Evolutionary conservation across 2,797 vertebrate species (phyloP).

Genomic region (Acanthurus lineatus): DNA sequence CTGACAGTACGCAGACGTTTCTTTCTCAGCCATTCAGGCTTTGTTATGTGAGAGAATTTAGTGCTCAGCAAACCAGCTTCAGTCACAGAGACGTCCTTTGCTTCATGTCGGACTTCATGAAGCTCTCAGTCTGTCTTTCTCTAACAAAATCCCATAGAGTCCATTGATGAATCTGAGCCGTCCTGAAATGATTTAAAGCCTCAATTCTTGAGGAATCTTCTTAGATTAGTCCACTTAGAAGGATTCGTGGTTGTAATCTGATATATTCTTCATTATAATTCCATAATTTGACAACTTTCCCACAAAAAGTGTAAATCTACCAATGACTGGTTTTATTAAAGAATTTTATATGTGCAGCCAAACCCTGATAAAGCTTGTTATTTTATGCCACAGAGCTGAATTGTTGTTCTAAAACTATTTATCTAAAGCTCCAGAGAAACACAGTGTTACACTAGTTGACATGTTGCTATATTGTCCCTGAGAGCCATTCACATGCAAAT

Average conservation of each 20-base stretch:
- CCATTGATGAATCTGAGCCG: slow-evolving; percentile 6
- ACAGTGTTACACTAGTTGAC: not conserved
- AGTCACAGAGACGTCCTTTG: slow-evolving; percentile 63
- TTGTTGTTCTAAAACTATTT: not conserved
- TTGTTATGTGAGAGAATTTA: slow-evolving; percentile 86
- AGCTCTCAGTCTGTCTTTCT: slow-evolving; percentile 31
- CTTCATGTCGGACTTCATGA: slow-evolving; percentile 75
- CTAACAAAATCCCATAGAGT: slow-evolving; percentile 16
- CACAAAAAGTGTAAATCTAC: not conserved
- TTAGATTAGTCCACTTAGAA: not conserved
- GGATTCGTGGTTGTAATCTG: not conserved
- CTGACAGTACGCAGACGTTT: slow-evolving; percentile 45
- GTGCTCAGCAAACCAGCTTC: slow-evolving; percentile 77
- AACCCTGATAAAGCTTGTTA: not conserved
- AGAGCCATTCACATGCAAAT: not conserved
- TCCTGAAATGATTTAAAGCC: slow-evolving; percentile 5
- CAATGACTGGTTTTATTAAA: not conserved
- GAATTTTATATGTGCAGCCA: not conserved
- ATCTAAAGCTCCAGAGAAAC: not conserved
- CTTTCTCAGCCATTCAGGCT: slow-evolving; percentile 81
- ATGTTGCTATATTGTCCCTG: not conserved
- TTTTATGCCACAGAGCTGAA: not conserved
- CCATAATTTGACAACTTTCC: not conserved
- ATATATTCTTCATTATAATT: not conserved
- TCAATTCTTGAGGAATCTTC: not conserved